Evolutionary conservation across 2,113 vertebrate genomes (phyloP), one percentile per base, ranked within the genome.

Genomic region (Leptobrachium leishanense): DNA sequence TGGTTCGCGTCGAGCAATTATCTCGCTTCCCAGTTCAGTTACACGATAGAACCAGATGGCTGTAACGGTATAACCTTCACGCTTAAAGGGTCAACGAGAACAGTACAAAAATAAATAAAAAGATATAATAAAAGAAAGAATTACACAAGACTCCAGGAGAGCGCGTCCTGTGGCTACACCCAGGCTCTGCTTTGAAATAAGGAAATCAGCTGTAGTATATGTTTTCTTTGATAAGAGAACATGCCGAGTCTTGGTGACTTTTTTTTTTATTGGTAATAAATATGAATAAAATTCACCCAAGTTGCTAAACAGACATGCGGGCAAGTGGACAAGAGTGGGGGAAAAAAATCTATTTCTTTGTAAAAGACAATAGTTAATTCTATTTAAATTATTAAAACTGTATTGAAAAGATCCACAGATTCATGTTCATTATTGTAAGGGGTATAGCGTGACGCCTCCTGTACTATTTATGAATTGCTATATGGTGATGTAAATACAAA

Each of bases 171-270:
- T 67, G 46, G 77, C 40, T 73, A 67, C 42, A 66, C 15, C 8
- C 13, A 55, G 41, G 13, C 53, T 57, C 57, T 20, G n/a, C 77
- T 57, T 79, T 72, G 44, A 80, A 73, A 68, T 74, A 15, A 74
- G 53, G 13, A 80, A 57, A 44, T 66, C 46, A 42, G 54, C 40
- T 43, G 70, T 72, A 78, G 13, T 63, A 68, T 39, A 68, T 39
- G 64, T 72, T 55, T 72, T 31, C 68, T 55, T 72, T 79, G 62
- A 72, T 78, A 78, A 79, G 39, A 79, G 41, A 43, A 59, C 31
- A 79, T 63, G 41, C 55, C 2, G 43, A 72, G 77, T 72, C 31
- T 71, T 79, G 43, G 57, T 31, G 20, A 59, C 62, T 71, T 39
- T 50, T 68, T 68, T 64, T 50, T 50, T 50, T 5, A 50, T 4